phyloP scores from a whole-genome alignment of 2,888 invertebrate species.

The Drosophila bunnanda region DNA sequence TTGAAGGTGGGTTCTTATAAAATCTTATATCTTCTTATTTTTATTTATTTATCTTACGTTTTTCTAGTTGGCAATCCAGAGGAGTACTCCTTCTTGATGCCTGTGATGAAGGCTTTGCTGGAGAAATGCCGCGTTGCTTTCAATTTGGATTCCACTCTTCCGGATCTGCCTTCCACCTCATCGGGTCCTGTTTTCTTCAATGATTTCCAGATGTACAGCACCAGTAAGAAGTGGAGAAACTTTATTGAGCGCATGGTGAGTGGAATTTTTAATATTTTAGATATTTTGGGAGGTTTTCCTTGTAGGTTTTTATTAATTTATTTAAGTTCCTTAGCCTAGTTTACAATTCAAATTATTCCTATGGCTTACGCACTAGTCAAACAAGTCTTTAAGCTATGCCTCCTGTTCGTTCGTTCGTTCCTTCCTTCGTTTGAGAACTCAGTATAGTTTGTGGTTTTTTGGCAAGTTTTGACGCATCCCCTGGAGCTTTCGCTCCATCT shows the following conservation, averaged over 20 bases:
- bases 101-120: conserved; percentile 87
- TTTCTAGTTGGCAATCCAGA: conserved; percentile 85
- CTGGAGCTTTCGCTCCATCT: conserved; percentile 60
- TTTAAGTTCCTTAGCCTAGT: conserved; percentile 15
- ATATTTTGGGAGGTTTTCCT: not conserved
- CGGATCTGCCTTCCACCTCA: conserved; percentile 86
- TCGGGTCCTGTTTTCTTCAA: conserved; percentile 87
- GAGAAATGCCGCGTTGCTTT: conserved; percentile 85
- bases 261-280: conserved; percentile 8
- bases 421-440: not conserved
- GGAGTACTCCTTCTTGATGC: conserved; percentile 87
- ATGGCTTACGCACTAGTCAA: conserved; percentile 23
- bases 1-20: conserved; percentile 82
- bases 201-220: conserved; percentile 86
- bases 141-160: conserved; percentile 83
- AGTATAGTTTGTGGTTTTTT: conserved; percentile 83
- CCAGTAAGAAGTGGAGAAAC: conserved; percentile 86
- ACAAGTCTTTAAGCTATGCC: conserved; percentile 41
- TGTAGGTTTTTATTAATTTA: conserved; percentile 3
- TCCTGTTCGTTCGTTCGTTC: conserved; percentile 4
- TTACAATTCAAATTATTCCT: conserved; percentile 10
- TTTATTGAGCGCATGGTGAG: conserved; percentile 86
- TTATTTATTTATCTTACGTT: not conserved
- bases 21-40: too few relatives aligned
- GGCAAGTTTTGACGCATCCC: conserved; percentile 73